phyloP scores from a whole-genome alignment of 2,888 invertebrate genomes.

The Noctua pronuba region DNA sequence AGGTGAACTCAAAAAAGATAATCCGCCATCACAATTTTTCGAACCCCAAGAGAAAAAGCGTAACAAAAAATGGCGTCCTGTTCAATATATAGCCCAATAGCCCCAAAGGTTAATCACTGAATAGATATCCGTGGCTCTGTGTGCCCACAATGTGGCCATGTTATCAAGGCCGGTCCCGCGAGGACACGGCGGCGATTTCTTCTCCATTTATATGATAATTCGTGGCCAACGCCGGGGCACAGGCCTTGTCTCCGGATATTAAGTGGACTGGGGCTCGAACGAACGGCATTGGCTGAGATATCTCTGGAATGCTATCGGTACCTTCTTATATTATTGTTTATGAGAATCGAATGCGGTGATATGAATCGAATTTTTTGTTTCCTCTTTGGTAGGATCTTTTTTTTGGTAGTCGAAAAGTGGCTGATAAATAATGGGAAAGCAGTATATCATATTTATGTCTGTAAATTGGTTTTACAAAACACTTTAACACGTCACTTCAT shows the following conservation, averaged over 20 bases:
- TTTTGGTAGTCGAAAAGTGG: background rate
- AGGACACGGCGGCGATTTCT: conserved; percentile 66
- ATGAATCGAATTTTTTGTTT: conserved; percentile 10
- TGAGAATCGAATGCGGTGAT: conserved; percentile 24
- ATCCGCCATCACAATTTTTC: conserved; percentile 1
- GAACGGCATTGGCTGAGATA: conserved; percentile 56
- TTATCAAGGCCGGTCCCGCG: conserved; percentile 62
- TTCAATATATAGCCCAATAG: conserved; percentile 41
- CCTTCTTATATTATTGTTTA: conserved; percentile 39
- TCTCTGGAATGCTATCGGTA: conserved; percentile 45
- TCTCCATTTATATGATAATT: conserved; percentile 80
- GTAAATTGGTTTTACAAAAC: too few relatives aligned
- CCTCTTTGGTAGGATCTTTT: background rate
- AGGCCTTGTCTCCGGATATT: conserved; percentile 70
- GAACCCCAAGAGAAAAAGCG: conserved; percentile 8
- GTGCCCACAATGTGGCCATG: conserved; percentile 40
- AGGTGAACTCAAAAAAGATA: background rate
- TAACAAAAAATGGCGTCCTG: conserved; percentile 27
- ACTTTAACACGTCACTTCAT: too few relatives aligned
- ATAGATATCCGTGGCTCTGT: conserved; percentile 41
- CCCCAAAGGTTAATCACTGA: conserved; percentile 58
- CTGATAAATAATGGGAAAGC: background rate
- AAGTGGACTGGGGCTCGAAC: conserved; percentile 62
- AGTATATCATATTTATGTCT: too few relatives aligned
- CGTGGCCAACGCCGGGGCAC: conserved; percentile 53